These are phyloP conservation scores for Amiota minor DNA, from an alignment of 2,888 invertebrate genomes.

Conservation along the genomic window DNA sequence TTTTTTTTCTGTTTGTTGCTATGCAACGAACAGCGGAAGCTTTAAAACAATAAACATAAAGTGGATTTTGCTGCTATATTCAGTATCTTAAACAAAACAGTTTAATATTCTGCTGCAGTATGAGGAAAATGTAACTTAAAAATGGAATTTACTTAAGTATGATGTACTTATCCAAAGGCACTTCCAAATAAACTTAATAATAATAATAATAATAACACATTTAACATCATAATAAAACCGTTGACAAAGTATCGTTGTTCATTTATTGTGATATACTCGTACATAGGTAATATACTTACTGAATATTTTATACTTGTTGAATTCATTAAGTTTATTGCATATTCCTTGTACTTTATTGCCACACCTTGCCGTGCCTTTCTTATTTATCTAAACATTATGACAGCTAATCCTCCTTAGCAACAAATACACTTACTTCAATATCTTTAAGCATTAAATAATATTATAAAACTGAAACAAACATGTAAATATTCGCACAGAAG, in stretches of 20 bases:
- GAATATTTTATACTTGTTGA: conserved; percentile 43
- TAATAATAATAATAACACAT: too few relatives aligned
- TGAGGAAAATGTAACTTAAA: too few relatives aligned
- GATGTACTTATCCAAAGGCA: too few relatives aligned
- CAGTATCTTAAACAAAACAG: neutral
- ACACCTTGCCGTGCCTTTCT: neutral
- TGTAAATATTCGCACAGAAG: neutral
- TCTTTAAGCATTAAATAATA: conserved; percentile 59
- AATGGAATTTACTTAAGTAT: too few relatives aligned
- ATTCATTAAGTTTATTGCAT: conserved; percentile 65
- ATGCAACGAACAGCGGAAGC: neutral
- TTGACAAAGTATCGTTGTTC: too few relatives aligned
- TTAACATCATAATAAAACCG: too few relatives aligned
- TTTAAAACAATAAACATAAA: conserved; percentile 17
- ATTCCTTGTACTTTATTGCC: conserved; percentile 42
- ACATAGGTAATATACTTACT: too few relatives aligned
- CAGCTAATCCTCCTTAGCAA: conserved; percentile 19
- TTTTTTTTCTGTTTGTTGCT: too few relatives aligned
- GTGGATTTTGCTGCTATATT: neutral
- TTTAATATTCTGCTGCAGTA: too few relatives aligned
- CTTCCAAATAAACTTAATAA: too few relatives aligned
- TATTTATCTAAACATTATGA: conserved; percentile 9
- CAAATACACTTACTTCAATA: conserved; percentile 4
- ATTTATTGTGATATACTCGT: conserved; percentile 24
- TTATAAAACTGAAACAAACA: conserved; percentile 36